These are phyloP conservation scores for Prionchulus punctatus DNA, from an alignment of 2,888 invertebrate species.

Conservation along the genomic window DNA sequence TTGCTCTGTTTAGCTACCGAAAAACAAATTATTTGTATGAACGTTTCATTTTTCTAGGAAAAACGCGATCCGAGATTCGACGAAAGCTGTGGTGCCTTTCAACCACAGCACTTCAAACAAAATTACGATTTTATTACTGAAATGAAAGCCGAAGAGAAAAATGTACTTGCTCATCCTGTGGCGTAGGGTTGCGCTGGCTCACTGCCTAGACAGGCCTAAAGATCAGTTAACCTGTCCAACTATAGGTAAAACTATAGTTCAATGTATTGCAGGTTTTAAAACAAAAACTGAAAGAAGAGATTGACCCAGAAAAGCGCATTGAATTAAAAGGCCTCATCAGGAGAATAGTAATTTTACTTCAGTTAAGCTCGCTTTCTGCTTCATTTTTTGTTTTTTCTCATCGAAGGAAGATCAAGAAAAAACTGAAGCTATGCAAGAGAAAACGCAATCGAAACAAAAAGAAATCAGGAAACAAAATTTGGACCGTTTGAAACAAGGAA, in stretches of 20 bases:
- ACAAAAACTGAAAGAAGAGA: not conserved
- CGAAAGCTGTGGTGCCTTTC: not conserved
- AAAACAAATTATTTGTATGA: not conserved
- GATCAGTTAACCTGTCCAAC: not conserved
- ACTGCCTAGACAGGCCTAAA: no score
- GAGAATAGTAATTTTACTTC: not conserved
- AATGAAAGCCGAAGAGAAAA: not conserved
- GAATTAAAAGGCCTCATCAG: not conserved
- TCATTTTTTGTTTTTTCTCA: not conserved
- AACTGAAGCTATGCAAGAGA: not conserved
- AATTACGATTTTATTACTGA: not conserved
- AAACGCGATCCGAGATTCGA: slow-evolving; percentile 1
- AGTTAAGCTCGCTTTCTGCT: not conserved
- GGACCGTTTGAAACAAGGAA: slow-evolving; percentile 4
- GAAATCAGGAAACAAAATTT: not conserved
- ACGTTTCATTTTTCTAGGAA: not conserved
- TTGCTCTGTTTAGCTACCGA: not conserved
- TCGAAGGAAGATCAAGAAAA: not conserved
- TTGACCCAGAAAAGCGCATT: not conserved
- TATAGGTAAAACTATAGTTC: not conserved
- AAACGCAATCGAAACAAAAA: not conserved
- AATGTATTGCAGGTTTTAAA: not conserved
- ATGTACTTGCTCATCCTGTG: not conserved
- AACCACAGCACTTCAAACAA: not conserved
- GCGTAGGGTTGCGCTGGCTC: no score